Conservation (phyloP, 1,140 invertebrate species). For the Prorops nasuta region DNA sequence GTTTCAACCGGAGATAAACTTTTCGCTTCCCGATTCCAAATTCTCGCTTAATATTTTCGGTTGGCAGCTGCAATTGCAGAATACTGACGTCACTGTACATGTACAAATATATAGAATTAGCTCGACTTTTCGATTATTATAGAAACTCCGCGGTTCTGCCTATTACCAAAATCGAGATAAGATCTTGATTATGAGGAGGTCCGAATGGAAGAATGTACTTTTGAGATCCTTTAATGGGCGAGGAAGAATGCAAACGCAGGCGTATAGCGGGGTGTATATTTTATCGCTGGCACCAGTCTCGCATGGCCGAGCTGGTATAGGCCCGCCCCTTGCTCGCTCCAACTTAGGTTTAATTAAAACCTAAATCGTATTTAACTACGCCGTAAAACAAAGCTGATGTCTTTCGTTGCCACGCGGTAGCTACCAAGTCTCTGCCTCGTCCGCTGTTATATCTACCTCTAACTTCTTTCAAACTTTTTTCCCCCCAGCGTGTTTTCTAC, state of each 20-base stretch:
- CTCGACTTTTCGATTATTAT: no score
- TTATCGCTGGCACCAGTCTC: slow-evolving; percentile 29
- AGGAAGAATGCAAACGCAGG: slow-evolving; percentile 16
- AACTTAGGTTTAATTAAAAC: slow-evolving; percentile 44
- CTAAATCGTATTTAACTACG: slow-evolving; percentile 44
- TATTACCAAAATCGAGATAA: no score
- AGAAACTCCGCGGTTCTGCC: no score
- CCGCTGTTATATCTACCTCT: neutral
- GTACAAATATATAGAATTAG: no score
- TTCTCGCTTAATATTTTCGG: no score
- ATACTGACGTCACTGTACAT: no score
- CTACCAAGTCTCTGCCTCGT: slow-evolving; percentile 21
- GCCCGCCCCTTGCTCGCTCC: slow-evolving; percentile 26
- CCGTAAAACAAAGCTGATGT: slow-evolving; percentile 42
- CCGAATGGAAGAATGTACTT: no score
- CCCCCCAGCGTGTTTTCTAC: neutral
- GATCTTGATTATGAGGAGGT: no score
- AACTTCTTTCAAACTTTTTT: neutral
- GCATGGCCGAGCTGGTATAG: slow-evolving; percentile 18
- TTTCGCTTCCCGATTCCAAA: slow-evolving; percentile 10
- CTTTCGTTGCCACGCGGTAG: slow-evolving; percentile 29
- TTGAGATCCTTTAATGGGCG: no score
- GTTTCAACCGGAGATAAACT: slow-evolving; percentile 23
- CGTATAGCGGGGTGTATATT: slow-evolving; percentile 26
- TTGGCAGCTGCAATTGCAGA: no score